Conservation (phyloP, 1,140 invertebrate genomes). For the Rhagoletis pomonella region DNA sequence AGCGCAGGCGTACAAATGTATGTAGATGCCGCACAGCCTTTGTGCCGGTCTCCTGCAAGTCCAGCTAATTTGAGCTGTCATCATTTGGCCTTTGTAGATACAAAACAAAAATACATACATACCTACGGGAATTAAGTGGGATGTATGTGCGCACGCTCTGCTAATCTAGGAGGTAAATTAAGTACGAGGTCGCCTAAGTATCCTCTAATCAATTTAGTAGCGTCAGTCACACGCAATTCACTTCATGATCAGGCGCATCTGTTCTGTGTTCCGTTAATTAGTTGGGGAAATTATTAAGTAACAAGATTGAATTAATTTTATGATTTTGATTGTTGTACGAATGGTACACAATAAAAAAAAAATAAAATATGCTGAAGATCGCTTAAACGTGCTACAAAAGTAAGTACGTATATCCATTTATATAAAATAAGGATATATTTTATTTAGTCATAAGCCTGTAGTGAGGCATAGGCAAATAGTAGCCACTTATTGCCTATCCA, state of each 20-base stretch:
- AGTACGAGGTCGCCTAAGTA: constrained; percentile 32
- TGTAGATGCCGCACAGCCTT: background rate
- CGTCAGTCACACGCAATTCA: constrained; percentile 24
- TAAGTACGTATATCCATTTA: too few species aligned
- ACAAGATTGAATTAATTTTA: background rate
- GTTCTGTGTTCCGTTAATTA: constrained; percentile 6
- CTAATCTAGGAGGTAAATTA: constrained; percentile 29
- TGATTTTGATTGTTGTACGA: background rate
- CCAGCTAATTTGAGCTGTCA: constrained; percentile 40
- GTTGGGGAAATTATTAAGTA: constrained; percentile 17
- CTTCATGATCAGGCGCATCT: background rate
- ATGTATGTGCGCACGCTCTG: background rate
- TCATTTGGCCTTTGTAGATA: constrained; percentile 20
- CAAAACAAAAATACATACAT: background rate
- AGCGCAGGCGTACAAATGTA: background rate
- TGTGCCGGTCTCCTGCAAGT: background rate
- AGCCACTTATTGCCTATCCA: too few species aligned
- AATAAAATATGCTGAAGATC: too few species aligned
- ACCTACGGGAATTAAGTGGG: background rate
- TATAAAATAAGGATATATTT: too few species aligned
- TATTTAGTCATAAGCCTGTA: too few species aligned
- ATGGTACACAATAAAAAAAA: too few species aligned
- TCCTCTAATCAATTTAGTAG: constrained; percentile 45
- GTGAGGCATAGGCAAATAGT: too few species aligned
- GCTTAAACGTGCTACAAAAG: too few species aligned